These are phyloP conservation scores for Drosophila ohnishii DNA, from an alignment of 1,140 invertebrate genomes.

Conservation along the genomic window DNA sequence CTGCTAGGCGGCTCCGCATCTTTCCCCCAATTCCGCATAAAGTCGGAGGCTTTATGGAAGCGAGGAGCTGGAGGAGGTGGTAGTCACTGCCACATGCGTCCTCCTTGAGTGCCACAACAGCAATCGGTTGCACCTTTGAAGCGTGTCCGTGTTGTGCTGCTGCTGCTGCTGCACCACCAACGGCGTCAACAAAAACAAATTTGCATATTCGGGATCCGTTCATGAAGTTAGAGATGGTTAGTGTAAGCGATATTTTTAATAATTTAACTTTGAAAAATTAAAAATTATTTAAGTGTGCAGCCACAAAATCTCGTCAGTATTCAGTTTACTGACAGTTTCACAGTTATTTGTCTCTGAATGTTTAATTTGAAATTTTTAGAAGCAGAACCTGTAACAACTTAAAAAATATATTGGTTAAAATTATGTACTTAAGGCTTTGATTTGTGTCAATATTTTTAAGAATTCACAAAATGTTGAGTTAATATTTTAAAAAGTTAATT, in stretches of 20 bases:
- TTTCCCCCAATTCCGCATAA: constrained; percentile 1
- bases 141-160: constrained; percentile 61
- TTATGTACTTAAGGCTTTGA: no score
- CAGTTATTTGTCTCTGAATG: no score
- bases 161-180: constrained; percentile 53
- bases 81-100: constrained; percentile 47
- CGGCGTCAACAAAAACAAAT: constrained; percentile 44
- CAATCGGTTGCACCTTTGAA: constrained; percentile 77
- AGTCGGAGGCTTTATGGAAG: background rate
- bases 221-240: constrained; percentile 29
- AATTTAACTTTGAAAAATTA: background rate
- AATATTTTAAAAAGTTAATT: no score
- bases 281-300: no score
- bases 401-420: no score
- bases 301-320: no score
- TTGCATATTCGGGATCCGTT: constrained; percentile 22
- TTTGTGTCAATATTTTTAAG: no score
- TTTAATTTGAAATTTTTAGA: no score
- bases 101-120: constrained; percentile 62
- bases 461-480: no score
- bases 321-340: no score
- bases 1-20: constrained; percentile 13
- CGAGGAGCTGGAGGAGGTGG: constrained; percentile 1
- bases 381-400: no score
- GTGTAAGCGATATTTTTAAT: constrained; percentile 21